Conservation (phyloP, 2,888 invertebrate species). For the Apodemia zela region DNA sequence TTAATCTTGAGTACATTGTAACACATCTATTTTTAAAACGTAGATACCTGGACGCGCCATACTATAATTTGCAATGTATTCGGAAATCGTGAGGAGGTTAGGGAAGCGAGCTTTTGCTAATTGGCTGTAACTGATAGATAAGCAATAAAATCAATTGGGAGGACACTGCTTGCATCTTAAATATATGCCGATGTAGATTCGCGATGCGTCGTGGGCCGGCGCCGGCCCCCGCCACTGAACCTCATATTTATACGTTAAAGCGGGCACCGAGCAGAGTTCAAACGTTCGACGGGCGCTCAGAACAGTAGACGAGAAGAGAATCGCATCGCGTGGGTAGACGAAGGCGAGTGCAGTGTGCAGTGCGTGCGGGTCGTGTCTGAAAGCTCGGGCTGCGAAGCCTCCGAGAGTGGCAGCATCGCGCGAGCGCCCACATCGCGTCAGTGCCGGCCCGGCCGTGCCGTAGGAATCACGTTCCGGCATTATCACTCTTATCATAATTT, state of each 20-base stretch:
- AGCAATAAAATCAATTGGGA: constrained; percentile 75
- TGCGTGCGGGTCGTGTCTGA: constrained; percentile 76
- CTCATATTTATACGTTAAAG: constrained; percentile 79
- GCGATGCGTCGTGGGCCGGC: constrained; percentile 69
- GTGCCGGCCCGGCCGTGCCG: constrained; percentile 80
- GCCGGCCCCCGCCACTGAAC: constrained; percentile 75
- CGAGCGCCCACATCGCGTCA: constrained; percentile 65
- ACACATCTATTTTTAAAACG: too few relatives aligned
- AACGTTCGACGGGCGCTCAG: constrained; percentile 76
- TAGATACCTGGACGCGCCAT: not conserved
- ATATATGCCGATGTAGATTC: constrained; percentile 70
- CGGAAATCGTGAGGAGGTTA: constrained; percentile 54
- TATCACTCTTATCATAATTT: constrained; percentile 38
- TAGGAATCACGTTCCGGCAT: constrained; percentile 67
- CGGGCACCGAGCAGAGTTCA: constrained; percentile 75
- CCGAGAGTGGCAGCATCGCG: constrained; percentile 51
- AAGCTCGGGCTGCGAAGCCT: constrained; percentile 77
- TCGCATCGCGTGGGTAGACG: constrained; percentile 73
- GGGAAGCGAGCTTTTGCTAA: constrained; percentile 66
- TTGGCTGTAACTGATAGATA: constrained; percentile 70
- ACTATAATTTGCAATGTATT: constrained; percentile 51
- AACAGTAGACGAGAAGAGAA: constrained; percentile 75
- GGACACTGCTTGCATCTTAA: constrained; percentile 76
- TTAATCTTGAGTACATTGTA: too few relatives aligned
- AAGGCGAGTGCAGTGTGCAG: constrained; percentile 80